Base-by-base conservation (phyloP, 1,140 invertebrate species). In the Lepidurus couesii region DNA sequence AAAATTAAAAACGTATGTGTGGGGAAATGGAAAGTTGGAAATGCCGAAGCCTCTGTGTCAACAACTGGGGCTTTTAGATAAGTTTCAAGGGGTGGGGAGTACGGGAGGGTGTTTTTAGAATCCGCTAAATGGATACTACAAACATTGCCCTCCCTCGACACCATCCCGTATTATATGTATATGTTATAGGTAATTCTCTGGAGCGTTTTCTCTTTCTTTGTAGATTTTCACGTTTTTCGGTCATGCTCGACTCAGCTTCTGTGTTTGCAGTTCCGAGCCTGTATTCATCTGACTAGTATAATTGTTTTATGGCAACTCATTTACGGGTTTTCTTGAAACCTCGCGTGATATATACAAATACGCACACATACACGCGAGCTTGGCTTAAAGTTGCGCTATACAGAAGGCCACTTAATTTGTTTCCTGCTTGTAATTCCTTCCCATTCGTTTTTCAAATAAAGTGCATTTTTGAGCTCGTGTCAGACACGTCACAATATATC, bases 241-340 rank as follows among this genome's bases (percentile, higher is more conserved):
- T 34, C 21, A 0, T 16, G 53, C 53, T 65, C 53, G 4, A 9
- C 13, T 65, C 53, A 65, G 53, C 53, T 65, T n/a, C 21, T 65
- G 16, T 21, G 21, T 21, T n/a, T 21, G 53, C 53, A 13, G 1
- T 65, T 65, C 16, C 53, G 34, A 34, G 34, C 4, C 34, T 34
- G 34, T 26, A 26, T 26, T 26, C 24, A 24, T 7, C 47, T 53
- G 13, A 16, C 53, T 21, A 34, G 53, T 65, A 21, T 65, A 21
- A 65, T 65, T 65, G 53, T 65, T 65, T 65, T 21, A 65, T 65
- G 45, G 9, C 53, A 21, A 65, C 53, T 65, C 53, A 65, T 65
- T 65, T 65, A 65, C 53, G 53, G 53, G 53, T 9, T 34, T n/a
- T 65, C 53, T 65, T 16, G 21, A 21, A 65, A n/a, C 53, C 53